Evolutionary conservation across 2,888 invertebrate genomes (phyloP).

Genomic region (Gisinianus flammeolus): DNA sequence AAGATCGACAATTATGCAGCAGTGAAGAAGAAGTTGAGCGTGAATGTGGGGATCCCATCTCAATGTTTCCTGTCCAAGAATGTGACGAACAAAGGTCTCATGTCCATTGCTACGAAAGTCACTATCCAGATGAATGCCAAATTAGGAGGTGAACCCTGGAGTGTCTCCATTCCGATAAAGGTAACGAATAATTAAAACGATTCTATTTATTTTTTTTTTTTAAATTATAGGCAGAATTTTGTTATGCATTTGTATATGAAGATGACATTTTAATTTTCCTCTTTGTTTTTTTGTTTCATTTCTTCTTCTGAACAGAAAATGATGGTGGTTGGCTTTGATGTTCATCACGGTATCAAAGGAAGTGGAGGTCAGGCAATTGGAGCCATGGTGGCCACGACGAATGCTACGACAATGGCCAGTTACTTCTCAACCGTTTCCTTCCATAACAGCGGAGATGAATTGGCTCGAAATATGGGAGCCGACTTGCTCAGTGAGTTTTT

Average conservation of each 20-base stretch:
- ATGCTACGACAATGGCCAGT: constrained; percentile 66
- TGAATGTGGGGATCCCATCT: constrained; percentile 48
- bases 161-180: neutral
- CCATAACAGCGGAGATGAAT: constrained; percentile 64
- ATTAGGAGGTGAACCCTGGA: constrained; percentile 84
- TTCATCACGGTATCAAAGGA: constrained; percentile 77
- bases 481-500: constrained; percentile 1
- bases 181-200: neutral
- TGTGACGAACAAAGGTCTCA: constrained; percentile 49
- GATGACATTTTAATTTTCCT: neutral
- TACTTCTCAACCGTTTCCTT: constrained; percentile 77
- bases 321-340: constrained; percentile 70
- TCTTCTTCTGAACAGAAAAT: constrained; percentile 22
- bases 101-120: constrained; percentile 62
- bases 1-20: constrained; percentile 65
- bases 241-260: neutral
- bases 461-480: constrained; percentile 7
- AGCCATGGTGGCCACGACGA: constrained; percentile 77
- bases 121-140: constrained; percentile 67
- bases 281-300: neutral
- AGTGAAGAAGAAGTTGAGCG: constrained; percentile 62
- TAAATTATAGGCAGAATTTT: neutral
- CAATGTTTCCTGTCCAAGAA: constrained; percentile 56
- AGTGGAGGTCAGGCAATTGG: constrained; percentile 67
- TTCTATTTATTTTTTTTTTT: no score